Percentiles rank a stretch among this genome's conserved stretches.
phyloP scores from a whole-genome alignment of 2,797 vertebrate species.

The Urosaurus nigricauda region DNA sequence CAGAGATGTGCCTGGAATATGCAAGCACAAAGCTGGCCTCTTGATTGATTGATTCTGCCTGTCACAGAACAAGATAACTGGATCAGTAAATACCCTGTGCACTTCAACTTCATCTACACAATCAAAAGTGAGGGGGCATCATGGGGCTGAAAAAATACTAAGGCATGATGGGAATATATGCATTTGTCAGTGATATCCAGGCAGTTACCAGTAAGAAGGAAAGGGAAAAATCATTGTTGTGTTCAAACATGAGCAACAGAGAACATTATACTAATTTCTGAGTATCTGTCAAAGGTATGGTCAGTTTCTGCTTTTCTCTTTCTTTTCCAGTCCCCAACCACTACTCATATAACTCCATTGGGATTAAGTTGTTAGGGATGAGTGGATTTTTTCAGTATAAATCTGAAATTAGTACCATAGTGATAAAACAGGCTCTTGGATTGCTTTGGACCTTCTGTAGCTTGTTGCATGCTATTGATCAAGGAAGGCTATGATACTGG shows the following conservation, averaged over 20 bases:
- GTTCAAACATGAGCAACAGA: conserved; percentile 65
- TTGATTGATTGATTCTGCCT: conserved; percentile 97
- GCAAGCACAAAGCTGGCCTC: conserved; percentile 80
- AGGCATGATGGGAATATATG: conserved; percentile 84
- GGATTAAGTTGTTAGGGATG: conserved; percentile 31
- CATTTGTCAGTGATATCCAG: conserved; percentile 76
- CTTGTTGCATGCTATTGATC: neutral
- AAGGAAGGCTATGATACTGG: neutral
- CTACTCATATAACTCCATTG: neutral
- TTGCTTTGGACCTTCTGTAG: conserved; percentile 7
- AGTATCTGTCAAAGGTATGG: conserved; percentile 59
- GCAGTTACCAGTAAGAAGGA: conserved; percentile 58
- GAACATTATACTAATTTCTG: conserved; percentile 72
- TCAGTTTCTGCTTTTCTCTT: conserved; percentile 61
- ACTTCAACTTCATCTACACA: conserved; percentile 84
- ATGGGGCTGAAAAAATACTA: conserved; percentile 78
- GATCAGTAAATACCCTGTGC: conserved; percentile 93
- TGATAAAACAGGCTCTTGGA: conserved; percentile 35
- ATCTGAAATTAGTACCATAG: conserved; percentile 48
- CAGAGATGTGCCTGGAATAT: conserved; percentile 87
- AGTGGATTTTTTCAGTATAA: conserved; percentile 48
- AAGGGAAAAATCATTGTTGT: conserved; percentile 65
- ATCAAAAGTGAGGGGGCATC: conserved; percentile 85
- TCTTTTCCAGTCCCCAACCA: neutral
- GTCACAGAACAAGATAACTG: conserved; percentile 97